phyloP scores from a whole-genome alignment of 2,888 invertebrate species.

The Drosophila anceps region DNA sequence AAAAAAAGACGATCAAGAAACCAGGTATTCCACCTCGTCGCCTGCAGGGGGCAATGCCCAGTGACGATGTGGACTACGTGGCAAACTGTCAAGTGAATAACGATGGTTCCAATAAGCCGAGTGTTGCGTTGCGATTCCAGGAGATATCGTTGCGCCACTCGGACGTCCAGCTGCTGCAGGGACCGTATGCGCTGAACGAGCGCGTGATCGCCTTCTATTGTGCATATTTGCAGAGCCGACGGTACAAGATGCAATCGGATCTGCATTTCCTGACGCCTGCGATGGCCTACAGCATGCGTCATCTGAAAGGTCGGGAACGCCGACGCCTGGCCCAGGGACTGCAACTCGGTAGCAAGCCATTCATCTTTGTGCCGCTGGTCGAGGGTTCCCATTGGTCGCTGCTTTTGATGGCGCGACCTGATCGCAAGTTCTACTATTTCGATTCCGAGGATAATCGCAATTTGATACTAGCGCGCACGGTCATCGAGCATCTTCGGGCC shows the following conservation, averaged over 20 bases:
- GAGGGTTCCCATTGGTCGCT: constrained; percentile 51
- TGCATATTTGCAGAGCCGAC: constrained; percentile 43
- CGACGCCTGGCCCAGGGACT: constrained; percentile 12
- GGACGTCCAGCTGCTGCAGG: constrained; percentile 53
- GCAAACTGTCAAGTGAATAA: neutral
- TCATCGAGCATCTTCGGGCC: constrained; percentile 18
- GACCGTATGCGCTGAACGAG: constrained; percentile 43
- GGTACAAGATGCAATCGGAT: constrained; percentile 36
- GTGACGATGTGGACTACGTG: neutral
- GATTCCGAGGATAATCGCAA: constrained; percentile 54
- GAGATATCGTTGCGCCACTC: constrained; percentile 37
- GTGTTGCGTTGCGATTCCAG: constrained; percentile 44
- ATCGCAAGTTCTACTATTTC: constrained; percentile 45
- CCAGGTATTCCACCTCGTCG: neutral
- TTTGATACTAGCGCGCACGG: constrained; percentile 23
- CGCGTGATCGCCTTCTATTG: constrained; percentile 52
- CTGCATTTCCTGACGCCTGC: constrained; percentile 46
- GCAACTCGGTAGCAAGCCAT: constrained; percentile 32
- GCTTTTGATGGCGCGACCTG: constrained; percentile 55
- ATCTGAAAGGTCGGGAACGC: constrained; percentile 8
- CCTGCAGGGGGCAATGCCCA: neutral
- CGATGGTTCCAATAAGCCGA: neutral
- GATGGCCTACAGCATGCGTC: constrained; percentile 13
- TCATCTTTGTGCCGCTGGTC: constrained; percentile 49
- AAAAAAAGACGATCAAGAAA: neutral